Evolutionary conservation across 2,888 invertebrate species (phyloP), one percentile per base, ranked within the genome.

Genomic region (Troilus luridus): DNA sequence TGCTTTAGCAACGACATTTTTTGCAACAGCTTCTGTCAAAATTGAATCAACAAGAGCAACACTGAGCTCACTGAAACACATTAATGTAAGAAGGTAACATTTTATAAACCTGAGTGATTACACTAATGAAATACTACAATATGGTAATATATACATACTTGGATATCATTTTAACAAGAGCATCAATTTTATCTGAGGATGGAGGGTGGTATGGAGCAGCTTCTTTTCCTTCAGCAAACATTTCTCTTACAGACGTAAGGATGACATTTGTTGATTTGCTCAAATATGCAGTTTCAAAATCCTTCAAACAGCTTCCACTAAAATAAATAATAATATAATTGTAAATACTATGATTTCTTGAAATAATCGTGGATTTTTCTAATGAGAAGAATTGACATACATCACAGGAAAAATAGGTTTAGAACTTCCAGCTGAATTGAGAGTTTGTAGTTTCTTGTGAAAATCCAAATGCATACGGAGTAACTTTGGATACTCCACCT

Each of bases 401-500:
- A 92, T 91, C 59, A 89, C 60, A 56, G 92, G 92, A 89, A 92
- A 92, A 54, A 92, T 92, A 21, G 88, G 19, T 91, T 91, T 92
- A 19, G 88, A 54, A 56, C 89, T 58, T 72, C 91, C 92, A 21
- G 91, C 17, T 2, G 64, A 88, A 88, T 92, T 91, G 67, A 91
- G 67, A 41, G 92, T 94, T 92, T 96, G 96, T 6, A 98, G 94
- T 93, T 96, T 95, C 91, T 96, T 96, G 92, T 96, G 96, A 93
- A 98, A 95, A 93, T 98, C 98, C 93, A 96, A 96, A 94, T 97
- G 97, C 93, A 97, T 95, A 93, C 97, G 96, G n/a, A 98, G 94
- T 72, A 98, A 95, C 94, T 97, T 97, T 10, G 98, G 98, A 94
- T 96, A 98, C 94, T 98, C 98, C 91, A 97, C 97, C 94, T 98